Conservation (phyloP, 2,113 vertebrate genomes). For the Myxocyprinus asiaticus region DNA sequence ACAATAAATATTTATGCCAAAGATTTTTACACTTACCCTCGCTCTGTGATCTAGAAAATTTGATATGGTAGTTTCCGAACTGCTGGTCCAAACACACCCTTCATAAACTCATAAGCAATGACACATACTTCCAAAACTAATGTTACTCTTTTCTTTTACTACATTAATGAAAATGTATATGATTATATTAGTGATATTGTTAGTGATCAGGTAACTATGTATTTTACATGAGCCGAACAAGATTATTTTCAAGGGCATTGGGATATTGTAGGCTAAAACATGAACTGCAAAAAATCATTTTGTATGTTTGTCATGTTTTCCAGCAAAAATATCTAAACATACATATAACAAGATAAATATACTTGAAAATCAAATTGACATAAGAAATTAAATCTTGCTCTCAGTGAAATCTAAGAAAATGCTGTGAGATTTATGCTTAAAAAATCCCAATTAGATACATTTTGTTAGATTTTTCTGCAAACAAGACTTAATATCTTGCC, state of each 20-base stretch:
- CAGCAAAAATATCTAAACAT: too few relatives aligned
- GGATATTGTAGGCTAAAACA: neutral
- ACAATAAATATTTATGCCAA: slow-evolving; percentile 36
- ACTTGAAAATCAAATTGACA: too few relatives aligned
- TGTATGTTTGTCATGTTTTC: too few relatives aligned
- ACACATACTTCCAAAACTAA: neutral
- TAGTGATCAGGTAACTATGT: neutral
- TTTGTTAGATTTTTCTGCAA: too few relatives aligned
- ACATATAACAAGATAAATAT: too few relatives aligned
- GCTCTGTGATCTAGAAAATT: neutral
- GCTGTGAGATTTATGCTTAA: too few relatives aligned
- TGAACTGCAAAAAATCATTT: too few relatives aligned
- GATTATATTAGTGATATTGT: slow-evolving; percentile 7
- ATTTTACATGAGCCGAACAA: slow-evolving; percentile 5
- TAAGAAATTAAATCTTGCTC: too few relatives aligned
- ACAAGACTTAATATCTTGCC: too few relatives aligned
- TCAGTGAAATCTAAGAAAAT: too few relatives aligned
- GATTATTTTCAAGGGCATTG: slow-evolving; percentile 13
- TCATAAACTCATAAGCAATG: neutral
- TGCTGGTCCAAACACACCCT: neutral
- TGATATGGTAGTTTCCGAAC: neutral
- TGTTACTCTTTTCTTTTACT: neutral
- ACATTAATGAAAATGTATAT: neutral
- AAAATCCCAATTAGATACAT: too few relatives aligned
- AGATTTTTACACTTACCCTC: slow-evolving; percentile 21